Conservation (phyloP, 2,888 invertebrate species). For the Temnothorax unifasciatus region DNA sequence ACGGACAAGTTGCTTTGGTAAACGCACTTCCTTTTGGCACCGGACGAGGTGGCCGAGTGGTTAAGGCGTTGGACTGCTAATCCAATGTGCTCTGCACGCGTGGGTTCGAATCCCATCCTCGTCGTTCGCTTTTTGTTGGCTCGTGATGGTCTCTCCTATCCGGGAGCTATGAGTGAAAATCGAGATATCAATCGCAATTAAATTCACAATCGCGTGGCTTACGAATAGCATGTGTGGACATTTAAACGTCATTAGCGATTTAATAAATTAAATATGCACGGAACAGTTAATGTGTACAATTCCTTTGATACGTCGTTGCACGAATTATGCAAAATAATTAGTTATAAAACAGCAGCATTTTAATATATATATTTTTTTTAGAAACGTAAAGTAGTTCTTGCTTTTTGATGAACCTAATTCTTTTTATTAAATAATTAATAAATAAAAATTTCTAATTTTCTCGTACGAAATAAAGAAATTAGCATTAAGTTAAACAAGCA, state of each 20-base stretch:
- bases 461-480: background rate
- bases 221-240: background rate
- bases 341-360: background rate
- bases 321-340: background rate
- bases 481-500: background rate
- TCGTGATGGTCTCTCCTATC: background rate
- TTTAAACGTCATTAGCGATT: background rate
- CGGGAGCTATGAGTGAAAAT: background rate
- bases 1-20: constrained; percentile 9
- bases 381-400: background rate
- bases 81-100: constrained; percentile 87
- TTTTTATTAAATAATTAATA: background rate
- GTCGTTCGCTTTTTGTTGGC: constrained; percentile 68
- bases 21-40: background rate
- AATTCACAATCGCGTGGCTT: background rate
- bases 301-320: background rate
- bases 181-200: background rate
- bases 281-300: background rate
- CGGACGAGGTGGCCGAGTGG: constrained; percentile 86
- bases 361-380: background rate
- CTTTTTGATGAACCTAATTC: background rate
- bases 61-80: constrained; percentile 87
- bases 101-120: constrained; percentile 86
- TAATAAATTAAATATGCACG: background rate
- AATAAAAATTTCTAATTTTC: constrained; percentile 1